Evolutionary conservation across 2,888 invertebrate species (phyloP).

Genomic region (Synergus itoensis): DNA sequence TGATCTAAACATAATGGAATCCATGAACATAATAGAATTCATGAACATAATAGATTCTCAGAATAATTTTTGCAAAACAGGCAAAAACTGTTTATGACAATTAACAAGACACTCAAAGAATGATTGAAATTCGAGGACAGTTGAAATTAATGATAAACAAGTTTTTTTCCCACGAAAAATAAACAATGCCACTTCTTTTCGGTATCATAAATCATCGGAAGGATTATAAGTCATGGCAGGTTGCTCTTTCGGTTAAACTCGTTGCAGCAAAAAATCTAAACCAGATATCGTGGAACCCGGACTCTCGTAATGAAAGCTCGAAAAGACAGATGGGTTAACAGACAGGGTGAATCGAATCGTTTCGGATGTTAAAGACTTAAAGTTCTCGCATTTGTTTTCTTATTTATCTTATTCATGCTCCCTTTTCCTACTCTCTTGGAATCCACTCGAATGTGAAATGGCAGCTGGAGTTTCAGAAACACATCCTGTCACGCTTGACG

Average conservation of each 20-base stretch:
- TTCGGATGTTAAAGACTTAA: slow-evolving; percentile 30
- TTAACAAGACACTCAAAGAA: neutral
- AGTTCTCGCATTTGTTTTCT: slow-evolving; percentile 29
- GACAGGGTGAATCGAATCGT: slow-evolving; percentile 35
- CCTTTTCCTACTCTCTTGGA: slow-evolving; percentile 1
- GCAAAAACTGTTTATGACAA: neutral
- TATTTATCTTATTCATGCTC: slow-evolving; percentile 34
- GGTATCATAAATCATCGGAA: slow-evolving; percentile 30
- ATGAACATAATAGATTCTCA: too few relatives aligned
- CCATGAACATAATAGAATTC: too few relatives aligned
- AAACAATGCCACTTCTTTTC: slow-evolving; percentile 9
- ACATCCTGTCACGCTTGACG: slow-evolving; percentile 40
- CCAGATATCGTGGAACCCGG: slow-evolving; percentile 9
- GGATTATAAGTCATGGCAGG: slow-evolving; percentile 18
- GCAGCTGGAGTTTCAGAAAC: slow-evolving; percentile 42
- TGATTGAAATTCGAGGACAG: neutral
- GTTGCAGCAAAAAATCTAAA: slow-evolving; percentile 8
- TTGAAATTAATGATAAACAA: neutral
- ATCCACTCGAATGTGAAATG: slow-evolving; percentile 40
- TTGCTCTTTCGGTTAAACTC: slow-evolving; percentile 28
- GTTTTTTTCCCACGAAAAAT: neutral
- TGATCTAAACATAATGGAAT: neutral
- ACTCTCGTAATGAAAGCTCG: slow-evolving; percentile 26
- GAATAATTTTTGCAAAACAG: too few relatives aligned
- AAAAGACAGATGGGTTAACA: slow-evolving; percentile 30